Evolutionary conservation across 2,888 invertebrate genomes (phyloP).

Genomic region (Andrena trimmerana): DNA sequence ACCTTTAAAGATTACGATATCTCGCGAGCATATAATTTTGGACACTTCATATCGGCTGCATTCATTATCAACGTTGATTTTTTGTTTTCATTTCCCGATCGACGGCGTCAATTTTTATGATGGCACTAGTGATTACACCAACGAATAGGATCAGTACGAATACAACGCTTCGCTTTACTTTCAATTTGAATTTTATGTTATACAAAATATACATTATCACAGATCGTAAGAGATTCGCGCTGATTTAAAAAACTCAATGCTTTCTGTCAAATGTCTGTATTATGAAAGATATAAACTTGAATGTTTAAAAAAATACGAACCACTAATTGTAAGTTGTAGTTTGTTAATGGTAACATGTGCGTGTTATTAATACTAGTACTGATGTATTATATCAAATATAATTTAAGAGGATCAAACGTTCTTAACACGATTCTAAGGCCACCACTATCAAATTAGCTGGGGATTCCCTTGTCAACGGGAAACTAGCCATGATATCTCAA

Average conservation of each 20-base stretch:
- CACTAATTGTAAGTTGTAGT: not conserved
- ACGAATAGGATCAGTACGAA: no score
- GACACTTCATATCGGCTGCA: not conserved
- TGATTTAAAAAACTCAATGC: no score
- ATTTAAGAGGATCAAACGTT: not conserved
- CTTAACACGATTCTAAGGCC: conserved; percentile 19
- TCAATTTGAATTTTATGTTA: no score
- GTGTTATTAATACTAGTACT: not conserved
- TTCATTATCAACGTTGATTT: not conserved
- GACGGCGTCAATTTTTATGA: not conserved
- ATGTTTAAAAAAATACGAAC: not conserved
- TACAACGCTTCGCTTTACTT: no score
- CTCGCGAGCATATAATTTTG: not conserved
- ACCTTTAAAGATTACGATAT: not conserved
- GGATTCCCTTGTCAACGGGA: conserved; percentile 51
- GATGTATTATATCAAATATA: not conserved
- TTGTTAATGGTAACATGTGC: not conserved
- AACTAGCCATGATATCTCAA: conserved; percentile 82
- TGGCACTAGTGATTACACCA: no score
- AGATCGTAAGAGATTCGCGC: no score
- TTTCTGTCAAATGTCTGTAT: no score
- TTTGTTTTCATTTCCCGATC: not conserved
- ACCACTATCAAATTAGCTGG: conserved; percentile 55
- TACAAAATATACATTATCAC: no score
- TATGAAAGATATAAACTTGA: not conserved